Percentiles rank a stretch among this genome's conserved stretches.
Evolutionary conservation across 1,140 invertebrate genomes (phyloP).

Genomic region (Arctopsyche grandis): DNA sequence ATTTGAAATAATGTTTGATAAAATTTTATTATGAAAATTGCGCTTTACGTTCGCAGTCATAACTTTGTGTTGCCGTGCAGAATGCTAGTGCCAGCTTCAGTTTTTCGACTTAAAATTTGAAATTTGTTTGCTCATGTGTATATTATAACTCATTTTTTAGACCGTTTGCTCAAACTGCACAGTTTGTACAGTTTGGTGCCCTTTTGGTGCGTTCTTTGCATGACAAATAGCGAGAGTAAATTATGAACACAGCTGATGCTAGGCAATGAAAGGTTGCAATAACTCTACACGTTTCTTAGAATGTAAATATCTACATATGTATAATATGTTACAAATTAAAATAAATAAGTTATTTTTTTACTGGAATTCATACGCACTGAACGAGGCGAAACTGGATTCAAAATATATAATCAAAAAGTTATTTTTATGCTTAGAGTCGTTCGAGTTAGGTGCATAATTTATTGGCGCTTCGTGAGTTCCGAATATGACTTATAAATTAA

Average conservation of each 20-base stretch:
- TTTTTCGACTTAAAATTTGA: background rate
- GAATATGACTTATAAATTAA: conserved; percentile 3
- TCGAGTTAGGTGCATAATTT: background rate
- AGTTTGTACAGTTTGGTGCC: background rate
- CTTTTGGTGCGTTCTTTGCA: background rate
- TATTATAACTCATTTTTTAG: no score
- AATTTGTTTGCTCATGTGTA: background rate
- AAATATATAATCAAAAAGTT: no score
- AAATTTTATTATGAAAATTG: no score
- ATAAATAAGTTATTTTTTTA: no score
- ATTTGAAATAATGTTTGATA: no score
- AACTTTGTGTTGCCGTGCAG: no score
- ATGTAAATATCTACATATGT: no score
- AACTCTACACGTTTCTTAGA: background rate
- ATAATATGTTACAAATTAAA: no score
- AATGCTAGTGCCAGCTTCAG: background rate
- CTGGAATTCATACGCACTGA: no score
- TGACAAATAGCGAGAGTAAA: conserved; percentile 5
- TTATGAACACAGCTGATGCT: conserved; percentile 18
- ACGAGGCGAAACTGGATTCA: no score
- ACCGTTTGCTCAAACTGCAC: background rate
- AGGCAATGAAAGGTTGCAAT: background rate
- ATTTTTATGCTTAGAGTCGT: no score
- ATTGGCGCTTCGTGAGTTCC: background rate
- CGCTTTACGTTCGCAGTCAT: no score